Base-by-base conservation (phyloP, 1,140 invertebrate species). In the Anoplophora glabripennis region DNA sequence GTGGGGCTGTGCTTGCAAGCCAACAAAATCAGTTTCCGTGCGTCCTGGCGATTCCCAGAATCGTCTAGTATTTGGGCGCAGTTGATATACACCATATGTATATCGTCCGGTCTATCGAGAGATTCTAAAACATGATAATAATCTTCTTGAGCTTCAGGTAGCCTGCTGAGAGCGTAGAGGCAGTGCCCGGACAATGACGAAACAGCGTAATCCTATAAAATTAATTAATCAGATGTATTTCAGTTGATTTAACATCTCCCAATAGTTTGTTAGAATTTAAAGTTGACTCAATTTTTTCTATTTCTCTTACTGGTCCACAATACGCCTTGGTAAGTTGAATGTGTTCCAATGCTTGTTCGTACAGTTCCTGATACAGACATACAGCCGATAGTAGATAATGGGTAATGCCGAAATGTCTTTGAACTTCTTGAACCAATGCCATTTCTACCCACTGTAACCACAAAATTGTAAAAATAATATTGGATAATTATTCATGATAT, bases 1-100 rank as follows among this genome's bases (percentile, higher is more conserved):
- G 72, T 72, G 14, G 69, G 66, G 46, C 63, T 66, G 35, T 63
- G 52, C 56, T 75, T 71, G 42, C 68, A 71, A 7, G 72, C 65
- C 11, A 59, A 45, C n/a, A 73, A 51, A 7, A 72, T 36, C 8
- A 70, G 47, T 57, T 69, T 71, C 35, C 67, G 61, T 12, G 71
- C 70, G 36, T 63, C 45, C 56, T 70, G 67, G 28, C 59, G 44
- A 21, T 66, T 56, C 15, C 64, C 66, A 8, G 63, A 38, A 45
- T 47, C 37, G 35, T 60, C 59, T 10, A 65, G 59, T 10, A 63
- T 52, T 10, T 67, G 36, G 1, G 67, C 59, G 17, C 56, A 59
- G 21, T 70, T 63, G 10, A 72, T 11, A 46, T 69, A 69, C 3
- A 72, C 41, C 10, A 74, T 34, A 41, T 75, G 69, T 9, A 70